Conservation (phyloP, 37 sponge, comb jelly and placozoan genomes). For the Chondrosia reniformis region DNA sequence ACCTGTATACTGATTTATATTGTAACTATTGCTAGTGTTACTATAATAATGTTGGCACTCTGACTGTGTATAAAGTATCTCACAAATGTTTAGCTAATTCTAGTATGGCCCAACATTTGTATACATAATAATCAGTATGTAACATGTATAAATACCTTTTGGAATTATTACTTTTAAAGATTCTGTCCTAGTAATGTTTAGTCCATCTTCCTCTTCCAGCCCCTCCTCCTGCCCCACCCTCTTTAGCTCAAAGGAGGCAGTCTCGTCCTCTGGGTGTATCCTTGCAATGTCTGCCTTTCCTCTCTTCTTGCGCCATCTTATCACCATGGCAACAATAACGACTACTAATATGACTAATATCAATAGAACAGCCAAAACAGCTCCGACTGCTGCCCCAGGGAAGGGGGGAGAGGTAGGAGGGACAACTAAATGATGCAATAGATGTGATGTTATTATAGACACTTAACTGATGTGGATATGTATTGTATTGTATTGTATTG, state of each 20-base stretch:
- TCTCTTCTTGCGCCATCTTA: not conserved
- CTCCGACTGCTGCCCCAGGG: too few relatives aligned
- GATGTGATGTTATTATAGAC: not conserved
- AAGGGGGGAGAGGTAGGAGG: not conserved
- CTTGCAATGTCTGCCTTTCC: not conserved
- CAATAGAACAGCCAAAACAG: not conserved
- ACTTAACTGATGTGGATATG: too few relatives aligned
- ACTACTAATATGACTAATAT: slow-evolving; percentile 17
- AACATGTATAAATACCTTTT: slow-evolving; percentile 22
- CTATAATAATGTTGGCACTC: too few relatives aligned
- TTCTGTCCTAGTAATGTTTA: slow-evolving; percentile 20
- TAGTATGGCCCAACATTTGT: too few relatives aligned
- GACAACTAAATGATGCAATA: not conserved
- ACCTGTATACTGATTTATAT: too few relatives aligned
- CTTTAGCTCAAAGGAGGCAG: not conserved
- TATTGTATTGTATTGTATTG: too few relatives aligned
- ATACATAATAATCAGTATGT: not conserved
- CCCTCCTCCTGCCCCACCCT: not conserved
- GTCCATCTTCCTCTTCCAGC: slow-evolving; percentile 12
- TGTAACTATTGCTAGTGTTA: too few relatives aligned
- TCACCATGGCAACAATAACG: not conserved
- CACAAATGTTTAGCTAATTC: too few relatives aligned
- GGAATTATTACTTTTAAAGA: slow-evolving; percentile 44
- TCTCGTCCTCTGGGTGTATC: not conserved
- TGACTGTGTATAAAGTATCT: too few relatives aligned